A percentile compares a stretch with the other conserved stretches of the same genome.
Evolutionary conservation across 1,140 invertebrate species (phyloP).

Genomic region (Paralvinella palmiformis): DNA sequence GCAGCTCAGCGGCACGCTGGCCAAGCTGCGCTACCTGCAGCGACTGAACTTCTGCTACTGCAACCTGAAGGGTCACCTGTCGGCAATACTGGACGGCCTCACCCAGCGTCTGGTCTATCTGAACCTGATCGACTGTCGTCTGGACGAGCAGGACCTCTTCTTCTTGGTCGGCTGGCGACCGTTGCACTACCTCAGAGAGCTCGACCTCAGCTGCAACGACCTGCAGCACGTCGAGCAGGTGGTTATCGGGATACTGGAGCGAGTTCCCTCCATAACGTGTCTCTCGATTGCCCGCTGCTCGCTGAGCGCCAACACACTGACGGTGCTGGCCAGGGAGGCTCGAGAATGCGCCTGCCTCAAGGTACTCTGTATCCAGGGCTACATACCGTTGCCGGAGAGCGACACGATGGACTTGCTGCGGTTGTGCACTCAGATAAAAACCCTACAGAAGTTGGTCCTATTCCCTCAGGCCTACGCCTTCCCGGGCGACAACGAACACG

Average conservation of each 20-base stretch:
- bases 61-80: slow-evolving; percentile 28
- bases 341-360: slow-evolving; percentile 24
- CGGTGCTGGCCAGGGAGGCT: slow-evolving; percentile 5
- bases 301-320: slow-evolving; percentile 19
- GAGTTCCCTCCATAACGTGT: slow-evolving; percentile 30
- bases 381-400: slow-evolving; percentile 27
- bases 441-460: slow-evolving; percentile 36
- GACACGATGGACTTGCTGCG: slow-evolving; percentile 30
- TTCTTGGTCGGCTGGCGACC: slow-evolving; percentile 29
- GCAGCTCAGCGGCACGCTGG: slow-evolving; percentile 24
- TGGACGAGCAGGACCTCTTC: slow-evolving; percentile 28
- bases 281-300: slow-evolving; percentile 37
- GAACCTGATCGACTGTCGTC: slow-evolving; percentile 36
- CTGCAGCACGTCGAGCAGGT: slow-evolving; percentile 20
- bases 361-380: slow-evolving; percentile 33
- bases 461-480: slow-evolving; percentile 40
- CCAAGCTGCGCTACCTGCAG: slow-evolving; percentile 23
- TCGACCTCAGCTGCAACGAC: slow-evolving; percentile 41
- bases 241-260: slow-evolving; percentile 22
- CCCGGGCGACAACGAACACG: slow-evolving; percentile 32
- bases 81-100: slow-evolving; percentile 22
- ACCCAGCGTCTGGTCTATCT: slow-evolving; percentile 25
- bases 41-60: slow-evolving; percentile 35
- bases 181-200: slow-evolving; percentile 26
- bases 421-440: slow-evolving; percentile 26